A percentile compares a stretch with the other conserved stretches of the same genome.
phyloP scores from a whole-genome alignment of 2,113 vertebrate species.

The Raja brachyura region DNA sequence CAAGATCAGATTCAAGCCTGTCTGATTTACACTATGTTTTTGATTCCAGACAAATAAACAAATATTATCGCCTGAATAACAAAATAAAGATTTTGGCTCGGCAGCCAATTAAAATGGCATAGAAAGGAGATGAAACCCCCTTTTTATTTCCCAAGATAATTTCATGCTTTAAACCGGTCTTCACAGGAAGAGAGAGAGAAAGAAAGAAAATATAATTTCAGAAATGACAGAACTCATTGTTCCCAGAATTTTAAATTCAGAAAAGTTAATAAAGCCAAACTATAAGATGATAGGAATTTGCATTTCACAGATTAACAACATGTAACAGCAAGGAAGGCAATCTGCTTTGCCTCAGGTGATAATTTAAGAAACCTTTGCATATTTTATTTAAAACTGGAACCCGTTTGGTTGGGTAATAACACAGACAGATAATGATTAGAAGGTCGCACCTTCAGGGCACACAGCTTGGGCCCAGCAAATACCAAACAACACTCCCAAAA shows the following conservation, averaged over 20 bases:
- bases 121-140: constrained; percentile 93
- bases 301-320: constrained; percentile 99
- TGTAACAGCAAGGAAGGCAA: constrained; percentile 99
- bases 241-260: constrained; percentile 99
- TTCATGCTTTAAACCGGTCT: constrained; percentile 99
- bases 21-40: background rate
- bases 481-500: constrained; percentile 90
- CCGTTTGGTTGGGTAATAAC: constrained; percentile 99
- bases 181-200: constrained; percentile 59
- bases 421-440: constrained; percentile 99
- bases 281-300: constrained; percentile 99
- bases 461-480: constrained; percentile 94
- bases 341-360: constrained; percentile 99
- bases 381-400: constrained; percentile 99
- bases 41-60: constrained; percentile 63
- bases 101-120: constrained; percentile 99
- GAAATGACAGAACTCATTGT: constrained; percentile 99
- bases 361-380: constrained; percentile 99
- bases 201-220: constrained; percentile 99
- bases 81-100: constrained; percentile 98
- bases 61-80: constrained; percentile 89
- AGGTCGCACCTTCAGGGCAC: constrained; percentile 99
- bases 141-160: constrained; percentile 99
- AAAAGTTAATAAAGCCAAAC: constrained; percentile 99
- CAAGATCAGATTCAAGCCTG: background rate